Conservation (phyloP, 2,797 vertebrate genomes). For the Coreius guichenoti region DNA sequence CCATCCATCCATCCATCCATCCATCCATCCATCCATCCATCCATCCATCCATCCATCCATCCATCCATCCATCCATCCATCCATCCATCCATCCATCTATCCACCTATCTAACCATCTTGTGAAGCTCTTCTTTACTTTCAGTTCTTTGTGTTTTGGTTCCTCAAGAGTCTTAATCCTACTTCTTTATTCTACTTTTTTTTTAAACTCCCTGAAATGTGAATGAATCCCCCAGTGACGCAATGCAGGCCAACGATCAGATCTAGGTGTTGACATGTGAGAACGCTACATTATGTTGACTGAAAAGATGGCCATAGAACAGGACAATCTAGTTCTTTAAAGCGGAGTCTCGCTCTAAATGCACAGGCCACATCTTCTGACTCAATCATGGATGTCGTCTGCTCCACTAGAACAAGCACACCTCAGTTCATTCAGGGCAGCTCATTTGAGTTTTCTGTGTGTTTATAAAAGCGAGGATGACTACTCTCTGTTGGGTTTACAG, state of each 20-base stretch:
- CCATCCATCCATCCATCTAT: too few species aligned
- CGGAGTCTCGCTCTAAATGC: background rate
- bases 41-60: too few species aligned
- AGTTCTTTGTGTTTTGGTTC: slow-evolving; percentile 11
- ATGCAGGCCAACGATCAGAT: slow-evolving; percentile 39
- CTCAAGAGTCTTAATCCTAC: slow-evolving; percentile 12
- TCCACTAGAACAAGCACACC: slow-evolving; percentile 21
- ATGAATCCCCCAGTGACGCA: slow-evolving; percentile 16
- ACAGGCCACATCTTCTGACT: slow-evolving; percentile 6
- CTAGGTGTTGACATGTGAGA: slow-evolving; percentile 39
- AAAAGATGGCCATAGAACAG: slow-evolving; percentile 23
- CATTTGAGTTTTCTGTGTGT: slow-evolving; percentile 12
- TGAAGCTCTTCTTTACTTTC: slow-evolving; percentile 31
- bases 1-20: too few species aligned
- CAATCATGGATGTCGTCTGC: background rate
- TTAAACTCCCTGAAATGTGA: background rate
- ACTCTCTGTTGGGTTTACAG: slow-evolving; percentile 23
- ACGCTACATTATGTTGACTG: slow-evolving; percentile 31
- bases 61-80: too few species aligned
- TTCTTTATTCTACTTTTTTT: background rate
- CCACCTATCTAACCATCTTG: too few species aligned
- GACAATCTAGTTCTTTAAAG: slow-evolving; percentile 36
- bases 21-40: too few species aligned
- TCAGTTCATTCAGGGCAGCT: slow-evolving; percentile 12
- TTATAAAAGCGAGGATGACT: background rate